Evolutionary conservation across 2,888 invertebrate species (phyloP), one percentile per base, ranked within the genome.

Genomic region (Palloptera scutellata): DNA sequence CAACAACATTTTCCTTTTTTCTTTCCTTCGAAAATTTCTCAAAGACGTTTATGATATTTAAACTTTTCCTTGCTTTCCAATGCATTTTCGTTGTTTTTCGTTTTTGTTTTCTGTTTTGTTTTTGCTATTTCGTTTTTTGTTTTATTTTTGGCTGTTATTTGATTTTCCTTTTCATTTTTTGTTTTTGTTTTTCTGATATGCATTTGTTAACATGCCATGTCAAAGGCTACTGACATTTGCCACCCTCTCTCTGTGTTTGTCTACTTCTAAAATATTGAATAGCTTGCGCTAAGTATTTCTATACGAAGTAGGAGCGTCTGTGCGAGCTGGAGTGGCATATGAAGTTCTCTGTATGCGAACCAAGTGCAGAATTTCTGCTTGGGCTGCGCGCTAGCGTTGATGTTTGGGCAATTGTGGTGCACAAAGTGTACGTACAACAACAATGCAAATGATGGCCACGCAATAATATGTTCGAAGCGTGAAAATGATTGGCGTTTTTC

Each of bases 221-320:
- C 40, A 67, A 45, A 64, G 58, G 66, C 43, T 48, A 59, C 69
- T 59, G 45, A 62, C 60, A 60, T 53, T 55, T 42, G 53, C 59
- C 62, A 55, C 55, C 53, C 61, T 41, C 48, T 45, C 48, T 42
- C 41, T 19, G 30, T 6, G 3, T 51, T 55, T 54, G 54, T 45
- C 43, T 63, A 43, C 45, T 62, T 62, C 17, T 20, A 10, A 45
- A 15, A 55, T 40, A 55, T 12, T 9, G 45, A 55, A 55, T 55
- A 63, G n/a, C 45, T 63, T 8, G 41, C 15, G 17, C 30, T 30
- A 30, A 4, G 30, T 30, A 30, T 30, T n/a, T n/a, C n/a, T 30
- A 30, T 30, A 6, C 30, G 30, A 6, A 30, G 6, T 30, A 30
- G 30, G 6, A 30, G 30, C 30, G 30, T 30, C 30, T 30, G 3